phyloP scores from a whole-genome alignment of 1,140 invertebrate genomes.

The Nebria ingens region DNA sequence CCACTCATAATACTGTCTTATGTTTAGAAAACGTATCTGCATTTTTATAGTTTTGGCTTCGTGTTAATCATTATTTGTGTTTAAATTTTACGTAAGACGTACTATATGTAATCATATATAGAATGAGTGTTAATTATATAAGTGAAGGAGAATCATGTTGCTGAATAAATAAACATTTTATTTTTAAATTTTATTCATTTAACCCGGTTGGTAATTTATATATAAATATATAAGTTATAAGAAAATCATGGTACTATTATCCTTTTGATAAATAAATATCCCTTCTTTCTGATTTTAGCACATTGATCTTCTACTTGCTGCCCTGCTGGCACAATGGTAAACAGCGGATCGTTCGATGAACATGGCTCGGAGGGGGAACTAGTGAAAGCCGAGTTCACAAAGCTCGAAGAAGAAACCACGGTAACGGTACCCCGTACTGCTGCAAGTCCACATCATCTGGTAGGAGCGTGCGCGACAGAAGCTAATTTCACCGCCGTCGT shows the following conservation, averaged over 20 bases:
- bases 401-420: slow-evolving; percentile 12
- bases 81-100: background rate
- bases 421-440: background rate
- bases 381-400: slow-evolving; percentile 21
- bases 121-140: background rate
- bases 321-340: slow-evolving; percentile 25
- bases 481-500: slow-evolving; percentile 15
- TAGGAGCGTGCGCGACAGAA: slow-evolving; percentile 14
- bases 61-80: too few species aligned
- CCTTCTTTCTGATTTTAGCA: background rate
- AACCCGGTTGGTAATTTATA: too few species aligned
- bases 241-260: background rate
- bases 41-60: too few species aligned
- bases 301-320: background rate
- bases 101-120: background rate
- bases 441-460: background rate
- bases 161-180: too few species aligned
- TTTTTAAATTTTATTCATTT: too few species aligned
- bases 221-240: background rate
- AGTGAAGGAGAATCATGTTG: too few species aligned
- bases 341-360: slow-evolving; percentile 26
- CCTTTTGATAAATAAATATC: background rate
- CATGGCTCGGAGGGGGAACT: slow-evolving; percentile 20
- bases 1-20: too few species aligned
- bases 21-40: too few species aligned